A percentile compares a stretch with the other conserved stretches of the same genome.
Evolutionary conservation across 2,113 vertebrate species (phyloP).

Genomic region (Eudyptes chrysolophus): DNA sequence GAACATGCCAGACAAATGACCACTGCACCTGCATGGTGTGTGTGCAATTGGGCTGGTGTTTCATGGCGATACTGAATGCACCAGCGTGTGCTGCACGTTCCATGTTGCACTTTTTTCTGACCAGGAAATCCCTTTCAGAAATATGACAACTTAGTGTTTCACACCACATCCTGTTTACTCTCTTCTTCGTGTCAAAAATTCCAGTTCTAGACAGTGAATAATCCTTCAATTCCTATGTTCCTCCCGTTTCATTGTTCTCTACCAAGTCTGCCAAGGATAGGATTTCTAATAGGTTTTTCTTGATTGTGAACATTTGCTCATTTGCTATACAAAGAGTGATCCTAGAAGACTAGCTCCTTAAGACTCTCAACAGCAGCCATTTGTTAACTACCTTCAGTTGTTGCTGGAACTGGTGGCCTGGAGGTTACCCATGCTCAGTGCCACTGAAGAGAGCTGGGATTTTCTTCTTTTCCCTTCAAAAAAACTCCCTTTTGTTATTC

Average conservation of each 20-base stretch:
- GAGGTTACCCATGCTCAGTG: neutral
- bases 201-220: constrained; percentile 26
- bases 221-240: neutral
- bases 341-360: neutral
- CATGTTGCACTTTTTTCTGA: neutral
- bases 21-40: accelerated
- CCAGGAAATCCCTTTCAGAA: constrained; percentile 59
- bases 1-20: neutral
- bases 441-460: neutral
- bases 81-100: neutral
- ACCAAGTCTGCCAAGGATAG: neutral
- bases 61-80: neutral
- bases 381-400: neutral
- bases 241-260: neutral
- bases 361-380: neutral
- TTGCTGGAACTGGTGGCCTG: neutral
- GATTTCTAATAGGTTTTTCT: neutral
- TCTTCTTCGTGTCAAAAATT: constrained; percentile 48
- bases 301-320: neutral
- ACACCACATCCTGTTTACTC: constrained; percentile 65
- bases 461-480: neutral
- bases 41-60: neutral
- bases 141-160: neutral
- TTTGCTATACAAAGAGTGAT: neutral
- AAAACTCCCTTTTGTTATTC: neutral